Conservation (phyloP, 2,888 invertebrate genomes). For the Lampropteryx suffumata region DNA sequence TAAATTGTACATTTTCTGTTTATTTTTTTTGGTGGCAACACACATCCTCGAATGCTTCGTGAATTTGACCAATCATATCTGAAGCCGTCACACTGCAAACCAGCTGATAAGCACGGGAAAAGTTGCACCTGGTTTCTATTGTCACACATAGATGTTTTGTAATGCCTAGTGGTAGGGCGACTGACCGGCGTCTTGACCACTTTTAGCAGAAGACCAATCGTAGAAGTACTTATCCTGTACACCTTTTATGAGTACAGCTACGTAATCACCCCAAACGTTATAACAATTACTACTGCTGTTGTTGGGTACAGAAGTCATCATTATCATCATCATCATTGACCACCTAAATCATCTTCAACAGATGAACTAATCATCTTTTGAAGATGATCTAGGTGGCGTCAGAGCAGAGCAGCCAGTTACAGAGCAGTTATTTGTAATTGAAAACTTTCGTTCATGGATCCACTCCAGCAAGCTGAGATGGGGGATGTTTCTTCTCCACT, state of each 20-base stretch:
- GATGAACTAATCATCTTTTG: too few species aligned
- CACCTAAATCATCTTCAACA: too few species aligned
- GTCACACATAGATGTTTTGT: slow-evolving; percentile 54
- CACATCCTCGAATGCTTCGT: slow-evolving; percentile 84
- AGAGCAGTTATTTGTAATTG: too few species aligned
- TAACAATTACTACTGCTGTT: slow-evolving; percentile 66
- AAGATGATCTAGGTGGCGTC: too few species aligned
- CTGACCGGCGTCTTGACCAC: slow-evolving; percentile 94
- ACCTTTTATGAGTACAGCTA: slow-evolving; percentile 68
- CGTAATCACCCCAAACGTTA: slow-evolving; percentile 78
- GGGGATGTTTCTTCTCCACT: too few species aligned
- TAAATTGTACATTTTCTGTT: too few species aligned
- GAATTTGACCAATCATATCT: slow-evolving; percentile 93
- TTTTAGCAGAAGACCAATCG: slow-evolving; percentile 81
- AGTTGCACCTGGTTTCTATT: slow-evolving; percentile 70
- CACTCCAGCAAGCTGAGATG: too few species aligned
- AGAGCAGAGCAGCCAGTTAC: too few species aligned
- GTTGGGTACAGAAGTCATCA: slow-evolving; percentile 79
- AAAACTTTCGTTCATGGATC: too few species aligned
- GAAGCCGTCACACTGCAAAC: slow-evolving; percentile 93
- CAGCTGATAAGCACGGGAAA: slow-evolving; percentile 88
- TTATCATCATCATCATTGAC: slow-evolving; percentile 94
- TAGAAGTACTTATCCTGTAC: slow-evolving; percentile 62
- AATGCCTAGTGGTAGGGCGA: slow-evolving; percentile 95
- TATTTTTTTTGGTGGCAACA: slow-evolving; percentile 28